Evolutionary conservation across 2,113 vertebrate species (phyloP), one percentile per base, ranked within the genome.

Genomic region (Hypomesus transpacificus): DNA sequence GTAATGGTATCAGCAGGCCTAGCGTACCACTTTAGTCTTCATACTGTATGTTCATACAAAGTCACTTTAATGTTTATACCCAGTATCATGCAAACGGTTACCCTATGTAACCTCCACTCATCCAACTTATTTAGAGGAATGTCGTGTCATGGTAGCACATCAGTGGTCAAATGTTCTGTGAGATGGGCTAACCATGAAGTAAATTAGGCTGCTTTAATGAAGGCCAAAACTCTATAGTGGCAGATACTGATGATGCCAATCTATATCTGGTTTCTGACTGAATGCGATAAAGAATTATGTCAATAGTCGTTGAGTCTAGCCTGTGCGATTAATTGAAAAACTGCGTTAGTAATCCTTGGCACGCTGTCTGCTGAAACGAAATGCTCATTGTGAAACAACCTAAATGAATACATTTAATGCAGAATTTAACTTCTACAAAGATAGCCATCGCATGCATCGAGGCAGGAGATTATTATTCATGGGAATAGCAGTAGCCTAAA

Each of bases 311-410:
- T 74, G 72, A 78, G 83, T 85, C 90, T 87, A 89, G 84, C 85
- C 85, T 34, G 78, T 80, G 82, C 91, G 90, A 92, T 93, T 91
- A 94, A 92, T 75, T 81, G 83, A 91, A 92, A 92, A 90, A 91
- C 77, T 81, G 82, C 74, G 81, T 76, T 87, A 87, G 83, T 91
- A 93, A 93, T 91, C 91, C 87, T 89, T 92, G 92, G 91, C 80
- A 72, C 66, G 73, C 86, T 84, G 86, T 89, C 86, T 88, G 81
- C 84, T 77, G 84, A 92, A 91, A 89, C 80, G 78, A 89, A 92
- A 90, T 77, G 74, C 82, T 84, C 88, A 84, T 4, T 86, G 87
- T 85, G 86, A 82, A 89, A 76, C 83, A 89, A 88, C 75, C 78
- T 74, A 84, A 88, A 92, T 74, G 74, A 89, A 79, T 75, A 78